phyloP scores from a whole-genome alignment of 2,797 vertebrate genomes.

The Spheniscus humboldti region DNA sequence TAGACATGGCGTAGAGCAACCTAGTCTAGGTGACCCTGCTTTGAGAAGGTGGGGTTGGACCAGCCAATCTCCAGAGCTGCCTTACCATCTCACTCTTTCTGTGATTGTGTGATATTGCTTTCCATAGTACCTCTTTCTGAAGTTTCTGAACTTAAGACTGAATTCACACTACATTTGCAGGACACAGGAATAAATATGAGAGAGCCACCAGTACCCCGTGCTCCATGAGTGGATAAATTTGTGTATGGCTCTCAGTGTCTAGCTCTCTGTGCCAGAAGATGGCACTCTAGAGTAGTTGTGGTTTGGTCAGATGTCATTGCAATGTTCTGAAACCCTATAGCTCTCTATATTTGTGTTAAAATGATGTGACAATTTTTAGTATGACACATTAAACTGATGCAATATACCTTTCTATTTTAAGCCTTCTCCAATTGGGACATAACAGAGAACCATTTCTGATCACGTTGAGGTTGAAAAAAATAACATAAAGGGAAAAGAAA shows the following conservation, averaged over 20 bases:
- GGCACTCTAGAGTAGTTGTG: constrained; percentile 33
- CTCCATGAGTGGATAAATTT: background rate
- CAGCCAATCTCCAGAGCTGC: background rate
- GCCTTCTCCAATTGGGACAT: background rate
- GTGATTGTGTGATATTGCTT: background rate
- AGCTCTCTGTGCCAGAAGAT: constrained; percentile 12
- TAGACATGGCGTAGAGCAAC: background rate
- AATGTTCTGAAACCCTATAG: background rate
- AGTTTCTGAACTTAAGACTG: background rate
- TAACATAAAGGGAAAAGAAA: no score
- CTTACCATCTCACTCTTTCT: background rate
- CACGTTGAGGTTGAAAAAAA: background rate
- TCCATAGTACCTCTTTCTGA: background rate
- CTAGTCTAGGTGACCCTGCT: background rate
- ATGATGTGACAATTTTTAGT: background rate
- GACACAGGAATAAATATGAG: background rate
- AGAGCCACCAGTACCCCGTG: no score
- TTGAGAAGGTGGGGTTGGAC: background rate
- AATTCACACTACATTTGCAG: background rate
- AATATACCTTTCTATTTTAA: background rate
- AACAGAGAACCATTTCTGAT: background rate
- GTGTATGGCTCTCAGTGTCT: background rate
- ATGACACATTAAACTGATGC: background rate
- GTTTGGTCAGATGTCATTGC: background rate
- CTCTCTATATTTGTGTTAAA: background rate